Percentiles rank a stretch among this genome's conserved stretches.
Conservation (phyloP, 2,113 vertebrate genomes). For the Brachyhypopomus occidentalis region DNA sequence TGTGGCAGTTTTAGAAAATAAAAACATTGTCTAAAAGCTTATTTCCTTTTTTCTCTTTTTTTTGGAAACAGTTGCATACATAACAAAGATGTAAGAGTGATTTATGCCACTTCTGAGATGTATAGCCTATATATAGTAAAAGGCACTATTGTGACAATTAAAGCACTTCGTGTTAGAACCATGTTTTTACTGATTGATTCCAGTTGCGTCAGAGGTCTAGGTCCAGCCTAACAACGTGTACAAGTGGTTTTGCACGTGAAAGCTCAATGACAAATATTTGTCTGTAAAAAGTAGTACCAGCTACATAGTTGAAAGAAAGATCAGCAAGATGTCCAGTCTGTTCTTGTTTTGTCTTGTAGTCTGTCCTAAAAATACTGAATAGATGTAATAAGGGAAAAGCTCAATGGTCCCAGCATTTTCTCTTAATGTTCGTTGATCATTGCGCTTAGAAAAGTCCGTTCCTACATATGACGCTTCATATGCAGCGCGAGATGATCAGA, state of each 20-base stretch:
- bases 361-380: slow-evolving; percentile 59
- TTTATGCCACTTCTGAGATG: slow-evolving; percentile 63
- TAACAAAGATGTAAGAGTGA: slow-evolving; percentile 34
- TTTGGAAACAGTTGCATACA: slow-evolving; percentile 56
- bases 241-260: slow-evolving; percentile 56
- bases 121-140: slow-evolving; percentile 52
- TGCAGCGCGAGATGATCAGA: slow-evolving; percentile 95
- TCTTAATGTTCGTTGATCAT: slow-evolving; percentile 50
- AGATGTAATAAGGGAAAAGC: slow-evolving; percentile 42
- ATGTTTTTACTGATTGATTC: slow-evolving; percentile 61
- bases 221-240: slow-evolving; percentile 63
- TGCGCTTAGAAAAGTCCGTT: slow-evolving; percentile 13
- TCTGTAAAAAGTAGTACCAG: slow-evolving; percentile 82
- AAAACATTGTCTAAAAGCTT: slow-evolving; percentile 85
- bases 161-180: slow-evolving; percentile 56
- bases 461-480: slow-evolving; percentile 94
- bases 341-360: slow-evolving; percentile 46
- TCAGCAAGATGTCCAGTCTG: slow-evolving; percentile 58
- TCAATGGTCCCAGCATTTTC: slow-evolving; percentile 35
- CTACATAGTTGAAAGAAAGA: slow-evolving; percentile 71
- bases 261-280: slow-evolving; percentile 10
- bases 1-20: slow-evolving; percentile 78
- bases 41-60: slow-evolving; percentile 67
- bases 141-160: slow-evolving; percentile 64
- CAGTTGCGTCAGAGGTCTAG: slow-evolving; percentile 66